Conservation (phyloP, 1,140 invertebrate species). For the Chelonus insularis region DNA sequence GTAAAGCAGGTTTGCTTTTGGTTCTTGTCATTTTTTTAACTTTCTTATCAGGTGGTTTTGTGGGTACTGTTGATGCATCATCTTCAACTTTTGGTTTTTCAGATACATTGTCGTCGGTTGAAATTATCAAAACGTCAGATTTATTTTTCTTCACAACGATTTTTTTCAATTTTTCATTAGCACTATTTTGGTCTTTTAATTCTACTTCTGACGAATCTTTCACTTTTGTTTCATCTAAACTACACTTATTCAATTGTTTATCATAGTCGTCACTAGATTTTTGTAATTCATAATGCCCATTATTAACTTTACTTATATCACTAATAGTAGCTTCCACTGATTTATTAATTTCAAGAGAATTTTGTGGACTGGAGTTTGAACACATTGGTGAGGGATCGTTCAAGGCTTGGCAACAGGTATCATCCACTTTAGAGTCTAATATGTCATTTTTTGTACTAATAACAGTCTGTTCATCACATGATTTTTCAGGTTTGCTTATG, state of each 20-base stretch:
- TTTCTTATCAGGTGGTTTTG: conserved; percentile 48
- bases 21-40: conserved; percentile 46
- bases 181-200: conserved; percentile 50
- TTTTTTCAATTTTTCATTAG: conserved; percentile 54
- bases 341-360: too few relatives aligned
- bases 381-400: too few relatives aligned
- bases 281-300: too few relatives aligned
- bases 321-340: too few relatives aligned
- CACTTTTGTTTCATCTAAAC: neutral
- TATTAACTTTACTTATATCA: too few relatives aligned
- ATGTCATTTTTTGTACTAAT: too few relatives aligned
- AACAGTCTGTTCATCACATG: too few relatives aligned
- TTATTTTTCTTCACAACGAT: conserved; percentile 60
- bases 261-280: neutral
- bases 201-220: neutral
- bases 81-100: conserved; percentile 23
- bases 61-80: conserved; percentile 14
- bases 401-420: too few relatives aligned
- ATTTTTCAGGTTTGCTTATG: too few relatives aligned
- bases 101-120: conserved; percentile 41
- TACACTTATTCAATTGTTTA: neutral
- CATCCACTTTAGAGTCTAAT: too few relatives aligned
- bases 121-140: conserved; percentile 68
- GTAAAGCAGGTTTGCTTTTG: conserved; percentile 58
- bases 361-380: too few relatives aligned